Evolutionary conservation across 2,888 invertebrate species (phyloP).

Genomic region (Ephialtes manifestator): DNA sequence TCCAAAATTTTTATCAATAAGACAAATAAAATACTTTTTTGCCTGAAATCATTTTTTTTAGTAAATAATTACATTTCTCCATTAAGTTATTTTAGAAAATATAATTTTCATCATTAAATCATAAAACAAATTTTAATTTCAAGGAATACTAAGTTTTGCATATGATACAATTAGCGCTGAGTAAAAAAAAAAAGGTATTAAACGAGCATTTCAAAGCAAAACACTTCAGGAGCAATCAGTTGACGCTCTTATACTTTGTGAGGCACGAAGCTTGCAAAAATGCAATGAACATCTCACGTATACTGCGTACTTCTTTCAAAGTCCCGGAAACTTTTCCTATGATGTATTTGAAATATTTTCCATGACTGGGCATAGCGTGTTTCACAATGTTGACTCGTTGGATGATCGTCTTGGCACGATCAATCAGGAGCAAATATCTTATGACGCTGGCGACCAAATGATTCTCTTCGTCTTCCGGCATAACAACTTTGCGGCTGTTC

Average conservation of each 20-base stretch:
- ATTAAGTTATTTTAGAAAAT: too few species aligned
- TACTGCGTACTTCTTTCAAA: constrained; percentile 74
- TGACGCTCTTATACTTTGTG: background rate
- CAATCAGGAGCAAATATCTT: constrained; percentile 76
- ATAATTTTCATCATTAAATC: too few species aligned
- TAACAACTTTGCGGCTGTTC: background rate
- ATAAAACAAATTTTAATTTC: too few species aligned
- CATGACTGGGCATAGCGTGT: constrained; percentile 66
- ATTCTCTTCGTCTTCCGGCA: constrained; percentile 69
- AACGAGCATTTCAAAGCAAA: too few species aligned
- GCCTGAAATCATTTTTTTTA: too few species aligned
- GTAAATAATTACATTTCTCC: background rate
- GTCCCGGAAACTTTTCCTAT: constrained; percentile 69
- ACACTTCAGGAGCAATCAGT: background rate
- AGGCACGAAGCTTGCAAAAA: background rate
- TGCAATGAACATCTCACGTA: background rate
- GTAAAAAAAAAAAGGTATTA: background rate
- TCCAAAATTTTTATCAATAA: too few species aligned
- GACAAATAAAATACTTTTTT: background rate
- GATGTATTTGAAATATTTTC: constrained; percentile 72
- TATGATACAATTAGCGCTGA: too few species aligned
- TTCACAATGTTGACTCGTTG: constrained; percentile 75
- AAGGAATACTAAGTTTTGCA: too few species aligned
- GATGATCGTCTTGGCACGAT: constrained; percentile 74
- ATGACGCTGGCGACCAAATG: constrained; percentile 74